Percentiles rank a stretch among this genome's conserved stretches.
Evolutionary conservation across 2,113 vertebrate genomes (phyloP).

Genomic region (Chelonoidis abingdonii): DNA sequence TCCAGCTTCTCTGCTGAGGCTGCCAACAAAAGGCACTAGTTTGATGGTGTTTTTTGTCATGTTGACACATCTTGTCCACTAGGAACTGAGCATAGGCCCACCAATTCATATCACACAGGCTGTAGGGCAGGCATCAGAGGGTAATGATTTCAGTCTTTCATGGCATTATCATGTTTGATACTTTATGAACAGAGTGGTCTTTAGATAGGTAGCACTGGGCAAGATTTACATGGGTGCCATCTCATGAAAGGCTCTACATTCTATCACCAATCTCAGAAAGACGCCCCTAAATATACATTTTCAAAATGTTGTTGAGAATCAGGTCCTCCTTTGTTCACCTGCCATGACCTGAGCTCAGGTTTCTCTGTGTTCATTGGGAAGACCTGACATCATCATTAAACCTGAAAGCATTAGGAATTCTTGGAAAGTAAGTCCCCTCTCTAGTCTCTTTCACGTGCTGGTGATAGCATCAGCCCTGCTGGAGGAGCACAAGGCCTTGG

Average conservation of each 20-base stretch:
- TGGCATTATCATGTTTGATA: constrained; percentile 41
- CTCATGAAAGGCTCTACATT: constrained; percentile 49
- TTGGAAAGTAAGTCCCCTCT: not conserved
- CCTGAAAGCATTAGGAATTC: not conserved
- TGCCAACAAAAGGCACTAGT: not conserved
- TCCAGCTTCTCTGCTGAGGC: not conserved
- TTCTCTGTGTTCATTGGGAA: not conserved
- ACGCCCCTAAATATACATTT: constrained; percentile 19
- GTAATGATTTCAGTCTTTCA: constrained; percentile 37
- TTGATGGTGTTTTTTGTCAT: not conserved
- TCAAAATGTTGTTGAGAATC: not conserved
- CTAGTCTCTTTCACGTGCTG: not conserved
- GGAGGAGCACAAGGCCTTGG: constrained; percentile 28
- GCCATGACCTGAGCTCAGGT: not conserved
- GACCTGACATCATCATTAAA: not conserved
- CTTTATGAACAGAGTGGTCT: constrained; percentile 46
- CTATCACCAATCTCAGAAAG: constrained; percentile 33
- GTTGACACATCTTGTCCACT: constrained; percentile 25
- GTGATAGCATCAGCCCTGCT: constrained; percentile 27
- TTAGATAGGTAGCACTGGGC: constrained; percentile 32
- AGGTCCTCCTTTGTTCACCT: not conserved
- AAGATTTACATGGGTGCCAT: constrained; percentile 40
- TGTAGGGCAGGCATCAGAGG: constrained; percentile 1
- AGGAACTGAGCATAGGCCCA: constrained; percentile 11
- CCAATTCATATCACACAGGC: constrained; percentile 41